These are phyloP conservation scores for Hyalella azteca DNA, from an alignment of 2,888 invertebrate genomes.

Conservation along the genomic window DNA sequence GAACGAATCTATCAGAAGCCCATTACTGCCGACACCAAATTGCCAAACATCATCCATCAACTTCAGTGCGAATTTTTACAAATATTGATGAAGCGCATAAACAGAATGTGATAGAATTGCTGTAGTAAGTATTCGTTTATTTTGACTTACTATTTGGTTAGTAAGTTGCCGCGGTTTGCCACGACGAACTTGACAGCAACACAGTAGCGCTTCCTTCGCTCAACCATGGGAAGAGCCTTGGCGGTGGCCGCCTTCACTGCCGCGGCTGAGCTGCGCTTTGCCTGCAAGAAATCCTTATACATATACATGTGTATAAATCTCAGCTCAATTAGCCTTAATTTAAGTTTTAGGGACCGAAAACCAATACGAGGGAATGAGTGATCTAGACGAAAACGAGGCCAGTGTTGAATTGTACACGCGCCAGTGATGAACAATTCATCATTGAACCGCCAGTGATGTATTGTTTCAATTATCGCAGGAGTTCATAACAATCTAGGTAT, in stretches of 20 bases:
- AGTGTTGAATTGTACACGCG: neutral
- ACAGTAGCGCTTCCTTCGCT: neutral
- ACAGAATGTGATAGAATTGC: too few species aligned
- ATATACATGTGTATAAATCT: neutral
- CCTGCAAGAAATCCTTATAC: neutral
- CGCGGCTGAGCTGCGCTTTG: neutral
- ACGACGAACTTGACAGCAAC: neutral
- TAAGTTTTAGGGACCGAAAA: neutral
- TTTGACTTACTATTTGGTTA: too few species aligned
- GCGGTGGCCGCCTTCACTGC: neutral
- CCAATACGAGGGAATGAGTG: neutral
- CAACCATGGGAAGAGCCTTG: neutral
- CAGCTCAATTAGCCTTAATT: neutral
- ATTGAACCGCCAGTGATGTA: neutral
- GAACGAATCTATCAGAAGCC: too few species aligned
- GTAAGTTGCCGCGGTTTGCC: too few species aligned
- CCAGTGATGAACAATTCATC: neutral
- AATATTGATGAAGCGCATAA: too few species aligned
- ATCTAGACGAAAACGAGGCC: neutral
- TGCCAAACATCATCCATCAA: too few species aligned
- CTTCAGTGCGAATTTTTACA: too few species aligned
- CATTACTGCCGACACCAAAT: too few species aligned
- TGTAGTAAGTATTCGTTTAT: too few species aligned
- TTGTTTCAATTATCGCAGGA: neutral
- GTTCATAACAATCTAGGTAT: too few species aligned